Percentiles rank a stretch among this genome's conserved stretches.
phyloP scores from a whole-genome alignment of 2,113 vertebrate genomes.

The Anguilla japonica region DNA sequence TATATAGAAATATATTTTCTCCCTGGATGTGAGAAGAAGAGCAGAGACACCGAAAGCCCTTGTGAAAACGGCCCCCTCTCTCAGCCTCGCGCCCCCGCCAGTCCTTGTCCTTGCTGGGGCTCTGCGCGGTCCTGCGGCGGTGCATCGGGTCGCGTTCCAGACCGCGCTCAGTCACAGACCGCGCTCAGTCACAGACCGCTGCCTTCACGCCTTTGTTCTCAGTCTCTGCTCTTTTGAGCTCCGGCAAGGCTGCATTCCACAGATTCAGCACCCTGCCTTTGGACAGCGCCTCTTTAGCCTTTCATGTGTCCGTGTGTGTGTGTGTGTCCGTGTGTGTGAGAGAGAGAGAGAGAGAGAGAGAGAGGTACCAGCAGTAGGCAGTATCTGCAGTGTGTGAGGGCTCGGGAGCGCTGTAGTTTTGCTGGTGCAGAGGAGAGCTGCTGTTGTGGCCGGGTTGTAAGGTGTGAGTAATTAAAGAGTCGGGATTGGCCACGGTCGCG shows the following conservation, averaged over 20 bases:
- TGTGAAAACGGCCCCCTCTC: neutral
- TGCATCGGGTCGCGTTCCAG: neutral
- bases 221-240: conserved; percentile 60
- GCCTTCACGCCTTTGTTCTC: conserved; percentile 53
- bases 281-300: conserved; percentile 53
- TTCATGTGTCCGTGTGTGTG: conserved; percentile 39
- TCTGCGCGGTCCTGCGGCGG: neutral
- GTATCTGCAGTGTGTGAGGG: neutral
- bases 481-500: conserved; percentile 33
- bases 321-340: conserved; percentile 34
- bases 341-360: neutral
- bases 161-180: neutral
- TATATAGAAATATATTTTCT: neutral
- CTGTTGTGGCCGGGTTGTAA: neutral
- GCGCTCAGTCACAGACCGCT: conserved; percentile 16
- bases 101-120: neutral
- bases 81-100: neutral
- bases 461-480: conserved; percentile 23
- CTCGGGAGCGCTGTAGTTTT: neutral
- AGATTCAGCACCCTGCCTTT: conserved; percentile 57
- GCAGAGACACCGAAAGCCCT: neutral
- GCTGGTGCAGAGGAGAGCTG: neutral
- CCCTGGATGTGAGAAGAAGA: neutral
- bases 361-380: neutral
- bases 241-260: conserved; percentile 54